phyloP scores from a whole-genome alignment of 2,113 vertebrate species.

The Carlito syrichta region DNA sequence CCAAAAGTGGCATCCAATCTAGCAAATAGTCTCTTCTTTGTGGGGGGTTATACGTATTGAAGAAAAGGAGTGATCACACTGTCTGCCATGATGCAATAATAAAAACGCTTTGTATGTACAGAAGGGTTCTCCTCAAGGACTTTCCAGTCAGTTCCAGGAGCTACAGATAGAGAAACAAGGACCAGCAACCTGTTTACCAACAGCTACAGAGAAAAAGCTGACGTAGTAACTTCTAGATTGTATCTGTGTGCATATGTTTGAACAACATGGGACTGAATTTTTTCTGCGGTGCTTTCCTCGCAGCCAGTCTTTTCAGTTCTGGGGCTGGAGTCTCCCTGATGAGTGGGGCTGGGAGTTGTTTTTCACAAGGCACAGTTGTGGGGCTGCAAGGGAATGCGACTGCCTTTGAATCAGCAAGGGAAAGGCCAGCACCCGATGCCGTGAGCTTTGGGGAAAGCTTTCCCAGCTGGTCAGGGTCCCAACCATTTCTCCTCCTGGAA shows the following conservation, averaged over 20 bases:
- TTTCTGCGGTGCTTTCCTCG: not conserved
- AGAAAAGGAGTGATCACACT: not conserved
- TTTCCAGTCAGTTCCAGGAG: not conserved
- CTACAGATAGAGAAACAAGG: not conserved
- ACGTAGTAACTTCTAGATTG: fast-evolving
- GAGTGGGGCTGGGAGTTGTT: not conserved
- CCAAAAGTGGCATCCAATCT: conserved; percentile 68
- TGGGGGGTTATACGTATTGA: not conserved
- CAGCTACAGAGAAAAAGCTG: not conserved
- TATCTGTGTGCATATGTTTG: not conserved
- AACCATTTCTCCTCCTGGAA: not conserved
- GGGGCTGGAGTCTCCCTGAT: not conserved
- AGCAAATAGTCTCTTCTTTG: conserved; percentile 31
- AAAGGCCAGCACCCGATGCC: not conserved
- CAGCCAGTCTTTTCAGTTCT: not conserved
- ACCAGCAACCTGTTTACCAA: not conserved
- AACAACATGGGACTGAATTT: not conserved
- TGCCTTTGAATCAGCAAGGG: not conserved
- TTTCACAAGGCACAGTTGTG: not conserved
- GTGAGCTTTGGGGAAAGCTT: conserved; percentile 11
- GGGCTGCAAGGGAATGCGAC: not conserved
- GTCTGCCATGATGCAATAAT: not conserved
- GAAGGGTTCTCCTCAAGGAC: not conserved
- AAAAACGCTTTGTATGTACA: not conserved
- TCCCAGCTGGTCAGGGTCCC: conserved; percentile 55